phyloP scores from a whole-genome alignment of 1,140 invertebrate genomes.

The Orchesella cincta region DNA sequence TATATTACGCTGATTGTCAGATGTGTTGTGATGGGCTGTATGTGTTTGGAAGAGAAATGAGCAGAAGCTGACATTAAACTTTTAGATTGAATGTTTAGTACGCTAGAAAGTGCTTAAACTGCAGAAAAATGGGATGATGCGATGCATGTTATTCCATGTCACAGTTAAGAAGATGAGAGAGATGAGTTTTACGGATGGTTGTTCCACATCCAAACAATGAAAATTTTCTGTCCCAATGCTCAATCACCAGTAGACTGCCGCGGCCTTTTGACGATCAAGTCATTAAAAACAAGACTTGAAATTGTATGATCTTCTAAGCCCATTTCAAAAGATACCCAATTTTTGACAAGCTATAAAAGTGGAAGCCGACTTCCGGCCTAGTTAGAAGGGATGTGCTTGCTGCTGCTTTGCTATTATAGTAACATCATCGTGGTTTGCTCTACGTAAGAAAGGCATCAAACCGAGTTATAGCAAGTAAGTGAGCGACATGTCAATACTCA shows the following conservation, averaged over 20 bases:
- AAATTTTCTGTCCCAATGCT: background rate
- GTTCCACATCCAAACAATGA: background rate
- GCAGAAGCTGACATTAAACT: no score
- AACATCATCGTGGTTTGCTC: no score
- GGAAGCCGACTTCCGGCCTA: background rate
- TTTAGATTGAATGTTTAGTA: no score
- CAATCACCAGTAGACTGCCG: background rate
- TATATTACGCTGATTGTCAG: background rate
- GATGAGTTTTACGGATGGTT: background rate
- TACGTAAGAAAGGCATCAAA: no score
- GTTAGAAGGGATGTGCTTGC: no score
- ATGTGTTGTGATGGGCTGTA: no score
- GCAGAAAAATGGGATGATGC: background rate
- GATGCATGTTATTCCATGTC: background rate
- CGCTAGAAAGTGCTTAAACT: background rate
- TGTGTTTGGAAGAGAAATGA: no score
- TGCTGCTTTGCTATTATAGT: no score
- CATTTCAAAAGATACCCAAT: background rate
- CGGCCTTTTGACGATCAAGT: constrained; percentile 5
- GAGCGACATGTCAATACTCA: no score
- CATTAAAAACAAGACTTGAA: background rate
- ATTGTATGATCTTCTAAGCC: background rate
- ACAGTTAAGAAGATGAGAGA: background rate
- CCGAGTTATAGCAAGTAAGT: no score
- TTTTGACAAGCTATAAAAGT: constrained; percentile 5